Evolutionary conservation across 92 coral and sea anemone species (phyloP), one percentile per base, ranked within the genome.

Genomic region (Phymanthus crucifer): DNA sequence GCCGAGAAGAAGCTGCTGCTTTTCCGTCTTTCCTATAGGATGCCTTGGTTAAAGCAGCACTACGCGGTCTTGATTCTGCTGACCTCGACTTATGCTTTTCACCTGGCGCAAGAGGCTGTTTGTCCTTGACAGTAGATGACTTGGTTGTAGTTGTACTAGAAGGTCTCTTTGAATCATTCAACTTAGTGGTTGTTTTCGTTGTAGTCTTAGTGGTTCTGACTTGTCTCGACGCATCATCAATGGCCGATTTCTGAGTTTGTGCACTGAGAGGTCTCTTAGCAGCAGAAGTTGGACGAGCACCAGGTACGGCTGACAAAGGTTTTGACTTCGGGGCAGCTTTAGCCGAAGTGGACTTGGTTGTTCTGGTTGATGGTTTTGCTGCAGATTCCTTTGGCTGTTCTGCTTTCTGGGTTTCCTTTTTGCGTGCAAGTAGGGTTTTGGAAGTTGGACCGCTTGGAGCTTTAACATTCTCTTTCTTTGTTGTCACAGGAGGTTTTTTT

Each of bases 261-360:
- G 84, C 81, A 40, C 74, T 76, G 33, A 81, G 74, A 74, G 87
- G 74, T 72, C 73, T 75, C 40, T 79, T 79, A 1, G 83, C 19
- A 24, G 80, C 66, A 21, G 90, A 33, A 27, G 73, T 47, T 64
- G 29, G n/a, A 27, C 57, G 77, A 40, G 70, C 38, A 43, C 37
- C 70, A 31, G 85, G 18, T 38, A 71, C 70, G 19, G 48, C 33
- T 23, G 68, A 14, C 16, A 12, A 36, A 1, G 65, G 45, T 9
- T 48, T 57, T 3, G 75, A 23, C 17, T 56, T 66, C 16, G n/a
- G 24, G 12, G 83, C 69, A 1, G 38, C 24, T 27, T 57, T 43
- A 38, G 76, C 24, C n/a, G 76, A 17, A 27, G 66, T 48, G 26
- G 81, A 1, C 34, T 77, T 58, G 23, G 81, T 3, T 66, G 47